Evolutionary conservation across 2,888 invertebrate genomes (phyloP).

Genomic region (Drosophila nr. perissopoda): DNA sequence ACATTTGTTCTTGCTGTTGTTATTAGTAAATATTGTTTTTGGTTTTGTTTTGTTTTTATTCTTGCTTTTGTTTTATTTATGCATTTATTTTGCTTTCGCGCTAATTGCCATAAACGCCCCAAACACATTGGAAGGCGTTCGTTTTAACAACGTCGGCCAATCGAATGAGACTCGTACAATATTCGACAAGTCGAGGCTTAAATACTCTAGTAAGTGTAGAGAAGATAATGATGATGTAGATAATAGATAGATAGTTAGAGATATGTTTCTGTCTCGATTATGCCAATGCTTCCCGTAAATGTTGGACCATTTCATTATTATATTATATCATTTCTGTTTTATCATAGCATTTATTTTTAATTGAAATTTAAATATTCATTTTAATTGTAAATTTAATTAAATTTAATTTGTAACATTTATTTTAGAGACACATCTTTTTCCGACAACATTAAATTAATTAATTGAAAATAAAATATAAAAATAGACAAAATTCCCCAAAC

Average conservation of each 20-base stretch:
- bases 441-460: background rate
- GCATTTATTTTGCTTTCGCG: slow-evolving; percentile 33
- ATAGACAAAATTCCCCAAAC: background rate
- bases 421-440: background rate
- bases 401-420: background rate
- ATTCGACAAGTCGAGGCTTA: background rate
- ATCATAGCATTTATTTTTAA: no score
- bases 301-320: no score
- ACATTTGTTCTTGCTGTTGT: slow-evolving; percentile 30
- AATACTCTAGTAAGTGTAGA: slow-evolving; percentile 8
- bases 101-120: slow-evolving; percentile 58
- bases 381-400: background rate
- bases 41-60: background rate
- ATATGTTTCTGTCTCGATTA: background rate
- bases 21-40: slow-evolving; percentile 17
- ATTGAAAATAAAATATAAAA: background rate
- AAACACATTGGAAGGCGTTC: slow-evolving; percentile 47
- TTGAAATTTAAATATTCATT: no score
- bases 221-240: background rate
- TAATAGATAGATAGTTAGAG: background rate
- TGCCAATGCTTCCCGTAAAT: no score
- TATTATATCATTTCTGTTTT: no score
- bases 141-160: slow-evolving; percentile 7
- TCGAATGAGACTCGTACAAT: background rate
- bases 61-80: slow-evolving; percentile 18